These are phyloP conservation scores for Lordiphosa clarofinis DNA, from an alignment of 1,140 invertebrate genomes.

Conservation along the genomic window DNA sequence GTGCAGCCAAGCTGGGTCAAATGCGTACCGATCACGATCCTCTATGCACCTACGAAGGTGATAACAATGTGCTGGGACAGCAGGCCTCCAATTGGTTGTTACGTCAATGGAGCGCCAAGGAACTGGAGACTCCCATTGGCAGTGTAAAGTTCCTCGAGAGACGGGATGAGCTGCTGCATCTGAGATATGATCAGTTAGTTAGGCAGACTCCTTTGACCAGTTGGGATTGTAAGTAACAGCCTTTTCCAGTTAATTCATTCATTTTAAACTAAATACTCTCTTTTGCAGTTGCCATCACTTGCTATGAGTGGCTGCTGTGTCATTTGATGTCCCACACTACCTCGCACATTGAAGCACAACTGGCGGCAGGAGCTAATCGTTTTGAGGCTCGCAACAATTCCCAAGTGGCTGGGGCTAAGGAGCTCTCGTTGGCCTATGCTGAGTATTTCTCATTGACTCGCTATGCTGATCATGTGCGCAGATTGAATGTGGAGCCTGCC, in stretches of 20 bases:
- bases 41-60: conserved; percentile 96
- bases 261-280: background rate
- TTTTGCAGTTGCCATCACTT: conserved; percentile 85
- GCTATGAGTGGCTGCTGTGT: conserved; percentile 92
- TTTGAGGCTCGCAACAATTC: conserved; percentile 89
- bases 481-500: conserved; percentile 79
- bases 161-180: conserved; percentile 80
- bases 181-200: conserved; percentile 80
- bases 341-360: conserved; percentile 82
- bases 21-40: conserved; percentile 94
- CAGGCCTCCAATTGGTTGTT: conserved; percentile 96
- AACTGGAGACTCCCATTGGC: conserved; percentile 83
- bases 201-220: conserved; percentile 35
- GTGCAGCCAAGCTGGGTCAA: conserved; percentile 89
- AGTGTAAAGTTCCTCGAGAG: conserved; percentile 84
- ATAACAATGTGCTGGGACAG: conserved; percentile 96
- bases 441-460: conserved; percentile 84
- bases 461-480: conserved; percentile 82
- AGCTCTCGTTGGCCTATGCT: conserved; percentile 88
- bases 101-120: conserved; percentile 82
- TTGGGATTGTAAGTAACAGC: conserved; percentile 82
- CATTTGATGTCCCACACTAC: conserved; percentile 87
- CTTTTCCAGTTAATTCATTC: background rate
- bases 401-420: conserved; percentile 90
- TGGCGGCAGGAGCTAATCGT: conserved; percentile 82